Conservation (phyloP, 2,797 vertebrate genomes). For the Tympanoctomys barrerae region DNA sequence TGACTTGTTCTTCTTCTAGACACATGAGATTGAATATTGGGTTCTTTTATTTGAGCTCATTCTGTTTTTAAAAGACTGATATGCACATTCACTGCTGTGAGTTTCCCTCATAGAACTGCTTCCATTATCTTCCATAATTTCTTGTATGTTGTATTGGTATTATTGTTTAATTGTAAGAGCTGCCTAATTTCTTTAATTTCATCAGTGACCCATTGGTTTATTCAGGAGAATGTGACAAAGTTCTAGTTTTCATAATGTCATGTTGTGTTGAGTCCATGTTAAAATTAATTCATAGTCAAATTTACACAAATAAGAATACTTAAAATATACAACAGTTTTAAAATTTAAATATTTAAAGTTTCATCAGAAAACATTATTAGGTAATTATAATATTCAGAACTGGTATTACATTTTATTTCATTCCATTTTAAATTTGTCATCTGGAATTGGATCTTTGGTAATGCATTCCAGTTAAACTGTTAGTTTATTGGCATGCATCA, state of each 20-base stretch:
- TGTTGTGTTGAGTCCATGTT: background rate
- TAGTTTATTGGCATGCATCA: conserved; percentile 26
- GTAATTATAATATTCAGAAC: background rate
- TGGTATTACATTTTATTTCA: conserved; percentile 16
- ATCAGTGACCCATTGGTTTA: too few species aligned
- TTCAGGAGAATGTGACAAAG: background rate
- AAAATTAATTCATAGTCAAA: conserved; percentile 29
- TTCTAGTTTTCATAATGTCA: conserved; percentile 44
- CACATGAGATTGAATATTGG: too few species aligned
- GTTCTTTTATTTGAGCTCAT: too few species aligned
- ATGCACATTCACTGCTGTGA: too few species aligned
- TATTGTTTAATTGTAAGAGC: too few species aligned
- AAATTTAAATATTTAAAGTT: conserved; percentile 40
- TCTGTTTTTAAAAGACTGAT: too few species aligned
- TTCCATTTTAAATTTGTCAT: conserved; percentile 56
- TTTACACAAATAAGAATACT: background rate
- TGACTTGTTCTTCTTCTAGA: too few species aligned
- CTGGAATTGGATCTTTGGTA: background rate
- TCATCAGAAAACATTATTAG: conserved; percentile 13
- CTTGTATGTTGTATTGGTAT: too few species aligned
- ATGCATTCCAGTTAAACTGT: conserved; percentile 27
- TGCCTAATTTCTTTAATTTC: too few species aligned
- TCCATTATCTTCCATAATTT: too few species aligned
- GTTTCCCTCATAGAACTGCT: too few species aligned
- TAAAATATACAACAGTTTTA: background rate